Conservation (phyloP, 2,797 vertebrate species). For the Pristis pectinata region DNA sequence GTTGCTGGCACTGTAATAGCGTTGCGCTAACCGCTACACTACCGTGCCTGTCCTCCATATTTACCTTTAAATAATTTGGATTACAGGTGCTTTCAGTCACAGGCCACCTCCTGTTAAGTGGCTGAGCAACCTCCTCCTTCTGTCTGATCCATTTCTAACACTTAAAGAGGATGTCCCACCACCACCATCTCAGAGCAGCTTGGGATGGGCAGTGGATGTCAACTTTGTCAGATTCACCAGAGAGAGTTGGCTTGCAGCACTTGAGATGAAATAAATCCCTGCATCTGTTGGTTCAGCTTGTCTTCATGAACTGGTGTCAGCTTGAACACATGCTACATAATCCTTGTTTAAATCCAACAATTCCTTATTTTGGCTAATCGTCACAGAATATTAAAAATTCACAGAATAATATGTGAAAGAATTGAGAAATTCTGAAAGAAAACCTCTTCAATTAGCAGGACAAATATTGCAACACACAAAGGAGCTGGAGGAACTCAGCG, state of each 20-base stretch:
- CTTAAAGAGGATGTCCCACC: background rate
- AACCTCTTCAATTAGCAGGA: background rate
- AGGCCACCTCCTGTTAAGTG: background rate
- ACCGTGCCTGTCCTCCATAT: too few relatives aligned
- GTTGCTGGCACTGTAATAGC: too few relatives aligned
- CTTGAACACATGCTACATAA: background rate
- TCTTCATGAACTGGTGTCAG: background rate
- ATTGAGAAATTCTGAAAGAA: conserved; percentile 1
- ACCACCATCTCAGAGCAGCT: background rate
- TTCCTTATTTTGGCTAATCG: background rate
- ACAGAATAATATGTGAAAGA: background rate
- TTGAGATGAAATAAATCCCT: background rate
- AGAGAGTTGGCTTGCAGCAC: background rate
- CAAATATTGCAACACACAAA: background rate
- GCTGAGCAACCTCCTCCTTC: background rate
- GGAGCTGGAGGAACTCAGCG: too few relatives aligned
- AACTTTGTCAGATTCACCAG: background rate
- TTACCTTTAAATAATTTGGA: background rate
- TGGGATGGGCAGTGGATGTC: background rate
- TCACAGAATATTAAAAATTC: background rate
- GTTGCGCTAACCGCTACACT: too few relatives aligned
- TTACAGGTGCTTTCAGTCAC: background rate
- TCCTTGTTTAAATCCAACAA: background rate
- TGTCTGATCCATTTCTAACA: background rate
- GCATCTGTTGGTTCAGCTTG: background rate